Evolutionary conservation across 2,113 vertebrate species (phyloP).

Genomic region (Nannobrachium achirus): DNA sequence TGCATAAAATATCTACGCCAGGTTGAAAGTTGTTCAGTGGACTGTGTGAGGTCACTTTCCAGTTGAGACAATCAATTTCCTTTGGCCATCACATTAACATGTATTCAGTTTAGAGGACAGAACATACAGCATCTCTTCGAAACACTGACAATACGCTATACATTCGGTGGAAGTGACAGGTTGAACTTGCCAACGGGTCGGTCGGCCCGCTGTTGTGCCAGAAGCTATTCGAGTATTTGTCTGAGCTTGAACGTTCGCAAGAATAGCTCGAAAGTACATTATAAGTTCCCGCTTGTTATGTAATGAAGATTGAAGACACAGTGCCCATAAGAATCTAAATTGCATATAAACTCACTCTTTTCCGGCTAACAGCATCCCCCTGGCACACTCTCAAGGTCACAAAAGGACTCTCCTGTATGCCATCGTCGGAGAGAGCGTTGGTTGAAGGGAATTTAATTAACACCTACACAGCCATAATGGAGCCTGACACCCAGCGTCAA

Average conservation of each 20-base stretch:
- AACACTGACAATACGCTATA: no score
- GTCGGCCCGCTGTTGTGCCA: neutral
- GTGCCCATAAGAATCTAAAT: conserved; percentile 5
- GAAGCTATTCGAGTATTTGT: conserved; percentile 11
- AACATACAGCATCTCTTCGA: no score
- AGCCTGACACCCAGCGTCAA: conserved; percentile 45
- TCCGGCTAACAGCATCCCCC: neutral
- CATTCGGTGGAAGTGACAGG: neutral
- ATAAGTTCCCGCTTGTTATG: conserved; percentile 6
- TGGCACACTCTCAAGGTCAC: conserved; percentile 38
- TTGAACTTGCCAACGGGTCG: neutral
- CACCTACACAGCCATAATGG: conserved; percentile 44
- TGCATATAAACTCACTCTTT: conserved; percentile 14
- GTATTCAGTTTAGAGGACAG: no score
- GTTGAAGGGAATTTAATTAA: conserved; percentile 45
- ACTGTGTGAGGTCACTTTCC: neutral
- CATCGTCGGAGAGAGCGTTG: conserved; percentile 23
- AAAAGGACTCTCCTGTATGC: conserved; percentile 1
- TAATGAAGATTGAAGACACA: neutral
- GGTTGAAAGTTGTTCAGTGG: no score
- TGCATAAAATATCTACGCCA: no score
- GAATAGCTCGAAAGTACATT: conserved; percentile 13
- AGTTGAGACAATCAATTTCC: no score
- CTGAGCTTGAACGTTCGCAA: conserved; percentile 27
- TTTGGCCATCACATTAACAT: no score